Conservation (phyloP, 2,888 invertebrate species). For the Harmothoe impar region DNA sequence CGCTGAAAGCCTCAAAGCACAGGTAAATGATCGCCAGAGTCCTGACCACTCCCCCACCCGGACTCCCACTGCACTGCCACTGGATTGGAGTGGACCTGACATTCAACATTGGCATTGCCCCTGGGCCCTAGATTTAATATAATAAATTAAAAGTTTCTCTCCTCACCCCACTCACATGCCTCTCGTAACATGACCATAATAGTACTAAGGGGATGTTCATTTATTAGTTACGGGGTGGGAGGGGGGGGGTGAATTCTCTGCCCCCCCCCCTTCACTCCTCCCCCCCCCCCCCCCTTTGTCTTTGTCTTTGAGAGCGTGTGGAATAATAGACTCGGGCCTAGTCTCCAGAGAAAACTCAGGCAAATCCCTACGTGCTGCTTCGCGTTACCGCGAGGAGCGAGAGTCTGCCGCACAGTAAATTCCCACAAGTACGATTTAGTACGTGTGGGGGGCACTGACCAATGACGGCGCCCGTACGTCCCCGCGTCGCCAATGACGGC, state of each 20-base stretch:
- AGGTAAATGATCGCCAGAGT: slow-evolving; percentile 51
- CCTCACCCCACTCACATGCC: not conserved
- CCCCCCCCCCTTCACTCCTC: not conserved
- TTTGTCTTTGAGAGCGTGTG: too few species aligned
- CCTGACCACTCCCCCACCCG: not conserved
- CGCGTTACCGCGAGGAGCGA: too few species aligned
- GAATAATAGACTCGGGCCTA: not conserved
- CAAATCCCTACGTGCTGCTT: too few species aligned
- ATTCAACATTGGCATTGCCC: not conserved
- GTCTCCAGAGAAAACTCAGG: not conserved
- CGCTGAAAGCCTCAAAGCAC: slow-evolving; percentile 64
- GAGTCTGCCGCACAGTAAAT: too few species aligned
- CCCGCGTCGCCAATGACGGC: too few species aligned
- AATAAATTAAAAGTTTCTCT: not conserved
- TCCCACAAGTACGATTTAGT: too few species aligned
- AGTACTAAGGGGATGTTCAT: not conserved
- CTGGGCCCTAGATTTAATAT: not conserved
- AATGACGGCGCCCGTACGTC: too few species aligned
- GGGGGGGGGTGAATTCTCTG: not conserved
- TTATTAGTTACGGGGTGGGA: not conserved
- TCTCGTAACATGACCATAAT: not conserved
- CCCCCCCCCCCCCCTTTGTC: not conserved
- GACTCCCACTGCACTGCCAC: not conserved
- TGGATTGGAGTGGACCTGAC: not conserved
- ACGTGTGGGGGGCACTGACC: too few species aligned